Base-by-base conservation (phyloP, 2,797 vertebrate genomes). In the Pangasius larnaudii region DNA sequence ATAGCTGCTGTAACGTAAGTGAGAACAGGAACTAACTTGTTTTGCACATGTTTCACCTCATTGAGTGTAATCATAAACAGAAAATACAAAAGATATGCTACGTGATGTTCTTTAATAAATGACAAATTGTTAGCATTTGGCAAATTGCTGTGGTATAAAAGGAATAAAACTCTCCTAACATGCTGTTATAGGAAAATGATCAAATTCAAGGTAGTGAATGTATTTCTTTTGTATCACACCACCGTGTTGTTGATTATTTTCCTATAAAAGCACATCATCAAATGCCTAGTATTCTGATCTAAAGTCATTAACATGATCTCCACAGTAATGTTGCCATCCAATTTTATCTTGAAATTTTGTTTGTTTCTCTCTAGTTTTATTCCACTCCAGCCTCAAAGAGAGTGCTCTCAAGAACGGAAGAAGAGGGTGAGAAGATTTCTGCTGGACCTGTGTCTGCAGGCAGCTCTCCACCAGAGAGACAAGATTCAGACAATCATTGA, bases 361-460 rank as follows among this genome's bases (percentile, higher is more conserved):
- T 51, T 69, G 22, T 82, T 27, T 18, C 5, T 18, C 11, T 49
- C 0, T 53, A 42, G 51, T 61, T 58, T 86, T 1, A 36, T 42
- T 71, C n/a, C 75, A 16, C 61, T 46, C 22, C 69, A 58, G 19
- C 33, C 19, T 39, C 78, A 39, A 58, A 80, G 78, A 59, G 53
- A 39, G 19, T 59, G 53, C 51, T 0, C 2, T 36, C 30, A 58
- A 56, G 77, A 79, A 36, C 51, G 77, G 16, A 85, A 18, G 24
- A 27, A 59, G 30, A 78, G 72, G 36, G 39, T 78, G 72, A 61
- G 58, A 30, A 27, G 18, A 77, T 86, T 77, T 49, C 42, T 89
- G n/a, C 30, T 83, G 67, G 59, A 88, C 18, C 56, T 88, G 13
- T 61, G 86, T 88, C 49, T 87, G 3, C 65, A 81, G 63, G 86